Evolutionary conservation across 2,113 vertebrate genomes (phyloP).

Genomic region (Axis porcinus): DNA sequence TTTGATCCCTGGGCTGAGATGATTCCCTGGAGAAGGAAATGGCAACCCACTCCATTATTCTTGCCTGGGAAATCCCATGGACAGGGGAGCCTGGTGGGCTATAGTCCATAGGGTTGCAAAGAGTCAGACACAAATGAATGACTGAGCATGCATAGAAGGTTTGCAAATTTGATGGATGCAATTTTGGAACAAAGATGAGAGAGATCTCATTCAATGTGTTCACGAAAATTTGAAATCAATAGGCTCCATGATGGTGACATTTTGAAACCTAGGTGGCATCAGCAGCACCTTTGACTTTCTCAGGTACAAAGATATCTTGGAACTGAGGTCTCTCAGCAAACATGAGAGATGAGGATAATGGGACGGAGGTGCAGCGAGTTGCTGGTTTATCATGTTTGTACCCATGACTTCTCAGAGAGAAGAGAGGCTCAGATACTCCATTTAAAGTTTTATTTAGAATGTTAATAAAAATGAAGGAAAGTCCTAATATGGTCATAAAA

Average conservation of each 20-base stretch:
- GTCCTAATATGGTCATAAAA: neutral
- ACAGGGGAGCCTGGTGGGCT: neutral
- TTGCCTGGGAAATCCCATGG: neutral
- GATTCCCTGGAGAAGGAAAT: neutral
- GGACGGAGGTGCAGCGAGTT: fast-evolving
- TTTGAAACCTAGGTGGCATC: neutral
- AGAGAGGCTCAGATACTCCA: neutral
- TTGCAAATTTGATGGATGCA: neutral
- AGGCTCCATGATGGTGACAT: neutral
- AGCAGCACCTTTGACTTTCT: neutral
- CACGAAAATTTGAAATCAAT: neutral
- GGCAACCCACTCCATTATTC: neutral
- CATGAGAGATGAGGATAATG: neutral
- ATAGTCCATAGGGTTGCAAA: neutral
- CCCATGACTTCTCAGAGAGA: neutral
- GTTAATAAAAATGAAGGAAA: neutral
- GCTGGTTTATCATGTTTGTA: neutral
- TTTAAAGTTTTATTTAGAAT: neutral
- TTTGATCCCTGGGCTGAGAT: neutral
- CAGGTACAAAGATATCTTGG: neutral
- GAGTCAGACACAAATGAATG: neutral
- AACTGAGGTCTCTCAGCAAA: neutral
- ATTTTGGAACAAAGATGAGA: neutral
- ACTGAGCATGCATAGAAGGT: neutral
- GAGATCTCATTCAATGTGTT: neutral